These are phyloP conservation scores for Morinoia aosen DNA, from an alignment of 2,888 invertebrate species.

Conservation along the genomic window DNA sequence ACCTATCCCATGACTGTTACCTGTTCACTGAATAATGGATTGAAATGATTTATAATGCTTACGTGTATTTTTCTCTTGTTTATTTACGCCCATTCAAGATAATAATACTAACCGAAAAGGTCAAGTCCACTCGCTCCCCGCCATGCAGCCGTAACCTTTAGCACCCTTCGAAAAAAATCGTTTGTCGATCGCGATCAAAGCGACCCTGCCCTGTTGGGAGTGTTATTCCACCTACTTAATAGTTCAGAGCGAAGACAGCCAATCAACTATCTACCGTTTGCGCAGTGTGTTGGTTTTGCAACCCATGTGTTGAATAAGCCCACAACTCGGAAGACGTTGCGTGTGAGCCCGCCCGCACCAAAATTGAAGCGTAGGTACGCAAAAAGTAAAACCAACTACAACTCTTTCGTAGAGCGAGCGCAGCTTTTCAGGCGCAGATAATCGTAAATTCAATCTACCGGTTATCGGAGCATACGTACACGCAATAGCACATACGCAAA, in stretches of 20 bases:
- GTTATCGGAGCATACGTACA: background rate
- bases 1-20: background rate
- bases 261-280: background rate
- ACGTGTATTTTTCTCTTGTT: background rate
- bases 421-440: background rate
- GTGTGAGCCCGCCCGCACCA: background rate
- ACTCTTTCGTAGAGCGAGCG: background rate
- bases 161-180: background rate
- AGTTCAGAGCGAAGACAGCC: background rate
- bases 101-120: background rate
- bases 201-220: background rate
- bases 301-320: background rate
- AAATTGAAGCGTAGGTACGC: background rate
- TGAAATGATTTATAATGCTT: background rate
- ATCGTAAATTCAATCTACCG: slow-evolving; percentile 2
- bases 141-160: background rate
- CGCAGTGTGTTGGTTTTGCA: background rate
- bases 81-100: background rate
- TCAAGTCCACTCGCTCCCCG: background rate
- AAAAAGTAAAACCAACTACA: background rate
- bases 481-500: slow-evolving; percentile 35
- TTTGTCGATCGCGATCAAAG: background rate
- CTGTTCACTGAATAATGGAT: background rate
- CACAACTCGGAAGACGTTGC: no score
- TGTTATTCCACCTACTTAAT: slow-evolving; percentile 18